A percentile compares a stretch with the other conserved stretches of the same genome.
Conservation (phyloP, 2,888 invertebrate genomes). For the Beris morrisii region DNA sequence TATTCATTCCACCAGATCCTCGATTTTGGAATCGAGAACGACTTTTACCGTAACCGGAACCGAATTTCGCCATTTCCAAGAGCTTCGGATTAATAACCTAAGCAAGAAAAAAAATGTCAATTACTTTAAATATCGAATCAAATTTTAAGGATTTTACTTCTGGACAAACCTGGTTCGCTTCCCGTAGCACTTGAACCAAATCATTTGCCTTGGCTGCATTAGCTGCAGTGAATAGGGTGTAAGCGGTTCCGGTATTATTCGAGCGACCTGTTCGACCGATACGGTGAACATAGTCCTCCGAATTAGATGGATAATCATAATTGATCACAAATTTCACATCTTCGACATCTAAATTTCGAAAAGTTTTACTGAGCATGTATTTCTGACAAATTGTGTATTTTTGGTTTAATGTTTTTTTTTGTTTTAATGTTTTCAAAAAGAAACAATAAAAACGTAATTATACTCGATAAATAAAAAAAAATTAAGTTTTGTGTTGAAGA, state of each 20-base stretch:
- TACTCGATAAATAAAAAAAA: slow-evolving; percentile 1
- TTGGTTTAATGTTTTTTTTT: no score
- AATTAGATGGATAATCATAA: slow-evolving; percentile 96
- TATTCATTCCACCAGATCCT: slow-evolving; percentile 36
- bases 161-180: slow-evolving; percentile 80
- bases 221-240: slow-evolving; percentile 91
- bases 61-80: slow-evolving; percentile 66
- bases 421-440: no score
- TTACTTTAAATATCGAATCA: neutral
- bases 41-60: slow-evolving; percentile 47
- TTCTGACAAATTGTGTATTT: neutral
- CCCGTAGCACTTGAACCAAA: slow-evolving; percentile 86
- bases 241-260: slow-evolving; percentile 91
- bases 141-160: slow-evolving; percentile 24
- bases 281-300: slow-evolving; percentile 92
- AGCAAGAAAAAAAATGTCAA: neutral
- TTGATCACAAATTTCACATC: slow-evolving; percentile 99
- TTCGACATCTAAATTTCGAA: slow-evolving; percentile 80
- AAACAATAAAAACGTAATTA: neutral
- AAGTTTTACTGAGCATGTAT: slow-evolving; percentile 25
- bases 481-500: slow-evolving; percentile 6
- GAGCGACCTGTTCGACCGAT: slow-evolving; percentile 95
- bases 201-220: slow-evolving; percentile 91
- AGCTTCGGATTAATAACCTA: slow-evolving; percentile 84
- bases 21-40: slow-evolving; percentile 41